These are phyloP conservation scores for Acrossocheilus fasciatus DNA, from an alignment of 2,797 vertebrate species.

Conservation along the genomic window DNA sequence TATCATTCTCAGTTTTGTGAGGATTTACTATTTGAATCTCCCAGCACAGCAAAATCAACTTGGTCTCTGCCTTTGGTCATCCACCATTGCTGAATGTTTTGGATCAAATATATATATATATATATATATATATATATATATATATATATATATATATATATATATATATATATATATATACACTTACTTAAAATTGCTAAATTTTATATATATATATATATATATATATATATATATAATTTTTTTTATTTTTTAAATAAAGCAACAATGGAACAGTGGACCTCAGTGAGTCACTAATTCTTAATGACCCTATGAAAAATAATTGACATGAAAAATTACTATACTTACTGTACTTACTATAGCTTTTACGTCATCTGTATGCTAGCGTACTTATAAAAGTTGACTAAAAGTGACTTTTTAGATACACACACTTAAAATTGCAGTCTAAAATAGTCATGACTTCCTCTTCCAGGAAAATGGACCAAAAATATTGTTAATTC, in stretches of 20 bases:
- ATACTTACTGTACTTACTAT: too few relatives aligned
- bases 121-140: too few relatives aligned
- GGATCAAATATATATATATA: too few relatives aligned
- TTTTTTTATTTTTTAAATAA: too few relatives aligned
- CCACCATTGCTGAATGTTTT: conserved; percentile 10
- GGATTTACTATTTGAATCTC: background rate
- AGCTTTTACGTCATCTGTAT: background rate
- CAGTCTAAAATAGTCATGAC: background rate
- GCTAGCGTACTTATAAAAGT: background rate
- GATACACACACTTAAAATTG: background rate
- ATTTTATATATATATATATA: too few relatives aligned
- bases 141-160: too few relatives aligned
- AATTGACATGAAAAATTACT: background rate
- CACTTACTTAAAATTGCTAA: too few relatives aligned
- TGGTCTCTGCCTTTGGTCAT: conserved; percentile 4
- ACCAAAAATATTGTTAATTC: background rate
- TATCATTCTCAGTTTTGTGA: background rate
- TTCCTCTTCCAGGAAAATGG: background rate
- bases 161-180: too few relatives aligned
- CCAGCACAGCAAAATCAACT: background rate
- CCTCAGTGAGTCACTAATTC: background rate
- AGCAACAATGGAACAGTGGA: background rate
- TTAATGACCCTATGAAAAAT: background rate
- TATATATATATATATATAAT: too few relatives aligned
- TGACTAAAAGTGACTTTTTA: background rate